A percentile compares a stretch with the other conserved stretches of the same genome.
Conservation (phyloP, 2,797 vertebrate species). For the Tokudaia tokunoshimensis region DNA sequence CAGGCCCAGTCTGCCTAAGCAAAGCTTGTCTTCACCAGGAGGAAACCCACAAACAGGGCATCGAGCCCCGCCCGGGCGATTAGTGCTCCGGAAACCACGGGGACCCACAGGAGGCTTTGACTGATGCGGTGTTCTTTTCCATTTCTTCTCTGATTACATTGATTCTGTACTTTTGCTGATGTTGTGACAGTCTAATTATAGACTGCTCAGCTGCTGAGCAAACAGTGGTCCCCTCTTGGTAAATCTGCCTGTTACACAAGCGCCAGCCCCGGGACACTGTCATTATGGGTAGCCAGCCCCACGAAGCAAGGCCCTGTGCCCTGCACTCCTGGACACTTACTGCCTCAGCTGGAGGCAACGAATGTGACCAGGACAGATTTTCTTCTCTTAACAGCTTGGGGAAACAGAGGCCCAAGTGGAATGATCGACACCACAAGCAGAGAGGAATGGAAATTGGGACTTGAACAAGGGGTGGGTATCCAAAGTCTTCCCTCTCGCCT, state of each 20-base stretch:
- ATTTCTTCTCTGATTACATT: constrained; percentile 84
- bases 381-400: neutral
- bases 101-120: constrained; percentile 70
- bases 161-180: constrained; percentile 83
- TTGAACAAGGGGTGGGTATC: neutral
- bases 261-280: constrained; percentile 68
- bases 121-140: constrained; percentile 79
- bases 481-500: neutral
- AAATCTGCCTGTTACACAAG: constrained; percentile 81
- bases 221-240: constrained; percentile 77
- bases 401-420: constrained; percentile 20
- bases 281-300: constrained; percentile 29
- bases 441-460: neutral
- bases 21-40: constrained; percentile 46
- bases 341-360: neutral
- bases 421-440: neutral
- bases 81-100: constrained; percentile 75
- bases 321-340: neutral
- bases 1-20: neutral
- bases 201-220: constrained; percentile 81
- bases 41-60: constrained; percentile 63
- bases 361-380: neutral
- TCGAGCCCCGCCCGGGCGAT: neutral
- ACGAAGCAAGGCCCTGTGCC: neutral
- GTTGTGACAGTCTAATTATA: constrained; percentile 85